A percentile compares a stretch with the other conserved stretches of the same genome.
These are phyloP conservation scores for Papilio demoleus DNA, from an alignment of 2,888 invertebrate species.

Conservation along the genomic window DNA sequence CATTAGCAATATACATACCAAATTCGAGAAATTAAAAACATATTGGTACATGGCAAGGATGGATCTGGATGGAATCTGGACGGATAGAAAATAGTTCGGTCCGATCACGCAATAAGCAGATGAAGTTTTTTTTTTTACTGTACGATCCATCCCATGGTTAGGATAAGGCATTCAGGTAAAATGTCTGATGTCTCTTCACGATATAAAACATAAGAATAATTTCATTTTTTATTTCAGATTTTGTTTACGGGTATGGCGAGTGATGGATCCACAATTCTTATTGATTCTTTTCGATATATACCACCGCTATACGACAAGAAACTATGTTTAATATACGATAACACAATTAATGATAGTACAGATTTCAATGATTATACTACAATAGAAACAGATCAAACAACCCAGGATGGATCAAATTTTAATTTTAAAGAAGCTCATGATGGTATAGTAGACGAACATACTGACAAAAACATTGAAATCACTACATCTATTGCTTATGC, in stretches of 20 bases:
- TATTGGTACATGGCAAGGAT: no score
- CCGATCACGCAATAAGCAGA: no score
- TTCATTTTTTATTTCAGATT: conserved; percentile 41
- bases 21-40: no score
- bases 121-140: no score
- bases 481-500: neutral
- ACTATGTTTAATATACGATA: conserved; percentile 26
- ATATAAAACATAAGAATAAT: neutral
- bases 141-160: no score
- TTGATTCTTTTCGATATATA: conserved; percentile 48
- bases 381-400: neutral
- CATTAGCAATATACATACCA: no score
- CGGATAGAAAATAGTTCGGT: no score
- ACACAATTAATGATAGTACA: neutral
- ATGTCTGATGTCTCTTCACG: no score
- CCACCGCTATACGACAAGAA: conserved; percentile 41
- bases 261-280: conserved; percentile 38
- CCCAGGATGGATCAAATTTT: neutral
- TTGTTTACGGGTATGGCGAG: conserved; percentile 42
- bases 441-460: neutral
- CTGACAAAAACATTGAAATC: neutral
- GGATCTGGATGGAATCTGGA: no score
- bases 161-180: no score
- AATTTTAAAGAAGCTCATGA: neutral
- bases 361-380: conserved; percentile 1